Conservation (phyloP, 2,797 vertebrate genomes). For the Sebastes kiyomatsui region DNA sequence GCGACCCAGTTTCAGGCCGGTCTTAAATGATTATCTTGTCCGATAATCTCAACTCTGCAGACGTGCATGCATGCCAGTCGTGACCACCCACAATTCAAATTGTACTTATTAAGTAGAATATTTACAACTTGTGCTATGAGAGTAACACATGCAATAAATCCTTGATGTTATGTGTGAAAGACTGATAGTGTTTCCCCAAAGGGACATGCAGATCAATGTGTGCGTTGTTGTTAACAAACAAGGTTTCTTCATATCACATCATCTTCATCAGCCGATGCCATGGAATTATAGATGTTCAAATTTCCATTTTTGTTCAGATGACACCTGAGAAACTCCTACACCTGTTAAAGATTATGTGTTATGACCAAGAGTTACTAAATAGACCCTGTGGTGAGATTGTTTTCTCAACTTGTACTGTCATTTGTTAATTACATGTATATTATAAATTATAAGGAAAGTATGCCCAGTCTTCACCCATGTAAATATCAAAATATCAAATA, state of each 20-base stretch:
- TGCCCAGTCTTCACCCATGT: not conserved
- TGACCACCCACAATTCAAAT: not conserved
- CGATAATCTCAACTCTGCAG: constrained; percentile 22
- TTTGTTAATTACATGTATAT: too few species aligned
- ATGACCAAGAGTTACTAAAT: not conserved
- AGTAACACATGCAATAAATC: not conserved
- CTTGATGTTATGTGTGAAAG: not conserved
- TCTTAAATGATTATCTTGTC: constrained; percentile 46
- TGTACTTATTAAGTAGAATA: not conserved
- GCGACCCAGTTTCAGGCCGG: not conserved
- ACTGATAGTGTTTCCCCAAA: not conserved
- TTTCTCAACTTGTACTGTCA: not conserved
- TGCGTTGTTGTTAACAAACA: not conserved
- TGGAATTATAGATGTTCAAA: not conserved
- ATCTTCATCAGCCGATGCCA: not conserved
- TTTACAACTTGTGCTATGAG: not conserved
- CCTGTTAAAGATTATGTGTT: not conserved
- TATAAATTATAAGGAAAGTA: too few species aligned
- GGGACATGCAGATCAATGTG: not conserved
- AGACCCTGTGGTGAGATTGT: not conserved
- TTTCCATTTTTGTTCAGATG: not conserved
- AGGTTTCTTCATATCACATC: not conserved
- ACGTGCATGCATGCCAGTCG: not conserved
- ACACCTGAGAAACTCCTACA: not conserved
- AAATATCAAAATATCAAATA: too few species aligned